Evolutionary conservation across 2,113 vertebrate species (phyloP).

Genomic region (Vimba vimba): DNA sequence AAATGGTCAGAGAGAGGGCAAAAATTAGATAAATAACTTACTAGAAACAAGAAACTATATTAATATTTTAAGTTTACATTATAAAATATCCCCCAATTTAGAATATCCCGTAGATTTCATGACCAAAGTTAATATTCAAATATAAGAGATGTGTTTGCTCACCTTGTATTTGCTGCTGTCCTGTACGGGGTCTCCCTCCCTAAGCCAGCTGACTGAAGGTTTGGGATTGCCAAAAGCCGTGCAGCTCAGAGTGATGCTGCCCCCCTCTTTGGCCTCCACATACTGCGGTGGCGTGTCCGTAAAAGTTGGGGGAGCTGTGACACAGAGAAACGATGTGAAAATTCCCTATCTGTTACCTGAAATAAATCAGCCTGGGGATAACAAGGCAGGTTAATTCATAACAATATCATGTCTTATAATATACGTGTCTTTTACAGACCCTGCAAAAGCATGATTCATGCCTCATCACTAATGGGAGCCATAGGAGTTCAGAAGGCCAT

Average conservation of each 20-base stretch:
- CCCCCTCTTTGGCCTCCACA: conserved; percentile 94
- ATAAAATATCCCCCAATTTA: neutral
- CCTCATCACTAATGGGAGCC: neutral
- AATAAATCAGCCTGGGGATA: neutral
- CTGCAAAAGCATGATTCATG: conserved; percentile 23
- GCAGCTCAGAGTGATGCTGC: conserved; percentile 91
- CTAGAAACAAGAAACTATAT: neutral
- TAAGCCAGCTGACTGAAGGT: conserved; percentile 93
- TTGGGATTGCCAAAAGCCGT: conserved; percentile 96
- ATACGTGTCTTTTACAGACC: neutral
- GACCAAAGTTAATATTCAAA: neutral
- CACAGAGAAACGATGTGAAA: conserved; percentile 7
- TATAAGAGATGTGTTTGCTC: conserved; percentile 20
- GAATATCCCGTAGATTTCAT: neutral
- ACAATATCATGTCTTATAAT: neutral
- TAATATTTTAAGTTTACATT: neutral
- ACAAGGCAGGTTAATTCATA: conserved; percentile 13
- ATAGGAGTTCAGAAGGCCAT: neutral
- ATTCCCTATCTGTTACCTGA: neutral
- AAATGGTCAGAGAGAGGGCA: neutral
- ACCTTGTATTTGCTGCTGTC: conserved; percentile 93
- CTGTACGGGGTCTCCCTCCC: conserved; percentile 85
- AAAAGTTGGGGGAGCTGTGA: conserved; percentile 93
- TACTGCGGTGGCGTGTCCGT: conserved; percentile 95
- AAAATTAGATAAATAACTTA: neutral